Evolutionary conservation across 2,888 invertebrate species (phyloP).

Genomic region (Morpho helenor): DNA sequence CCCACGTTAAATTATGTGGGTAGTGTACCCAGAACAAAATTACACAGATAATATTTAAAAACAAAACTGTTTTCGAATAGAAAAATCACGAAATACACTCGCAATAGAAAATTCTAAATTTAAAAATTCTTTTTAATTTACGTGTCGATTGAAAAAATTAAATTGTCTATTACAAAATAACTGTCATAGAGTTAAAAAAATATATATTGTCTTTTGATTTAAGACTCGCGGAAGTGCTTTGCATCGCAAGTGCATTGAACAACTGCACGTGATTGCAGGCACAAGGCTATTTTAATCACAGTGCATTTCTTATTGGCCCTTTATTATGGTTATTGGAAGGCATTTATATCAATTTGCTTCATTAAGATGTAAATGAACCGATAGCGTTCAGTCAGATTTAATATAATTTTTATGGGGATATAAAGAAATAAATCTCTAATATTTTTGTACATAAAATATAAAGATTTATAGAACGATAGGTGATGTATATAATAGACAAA

Average conservation of each 20-base stretch:
- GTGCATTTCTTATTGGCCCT: constrained; percentile 43
- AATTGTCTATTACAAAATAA: constrained; percentile 19
- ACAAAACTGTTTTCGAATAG: too few relatives aligned
- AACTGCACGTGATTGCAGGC: constrained; percentile 46
- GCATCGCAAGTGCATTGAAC: constrained; percentile 44
- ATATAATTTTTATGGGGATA: neutral
- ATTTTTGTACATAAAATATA: neutral
- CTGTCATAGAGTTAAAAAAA: neutral
- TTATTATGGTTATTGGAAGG: constrained; percentile 31
- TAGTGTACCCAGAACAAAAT: too few relatives aligned
- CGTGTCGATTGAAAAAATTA: constrained; percentile 23
- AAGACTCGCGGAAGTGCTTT: constrained; percentile 19
- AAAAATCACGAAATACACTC: neutral
- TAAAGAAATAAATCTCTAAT: neutral
- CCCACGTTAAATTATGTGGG: neutral
- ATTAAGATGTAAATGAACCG: constrained; percentile 4
- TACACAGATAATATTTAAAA: too few relatives aligned
- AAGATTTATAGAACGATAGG: too few relatives aligned
- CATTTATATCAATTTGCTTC: constrained; percentile 10
- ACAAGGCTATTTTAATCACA: constrained; percentile 61
- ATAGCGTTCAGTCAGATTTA: neutral
- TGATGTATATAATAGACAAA: too few relatives aligned
- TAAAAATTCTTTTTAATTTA: neutral
- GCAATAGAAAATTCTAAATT: neutral
- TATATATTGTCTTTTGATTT: neutral